Conservation (phyloP, 2,888 invertebrate species). For the Antheraea yamamai region DNA sequence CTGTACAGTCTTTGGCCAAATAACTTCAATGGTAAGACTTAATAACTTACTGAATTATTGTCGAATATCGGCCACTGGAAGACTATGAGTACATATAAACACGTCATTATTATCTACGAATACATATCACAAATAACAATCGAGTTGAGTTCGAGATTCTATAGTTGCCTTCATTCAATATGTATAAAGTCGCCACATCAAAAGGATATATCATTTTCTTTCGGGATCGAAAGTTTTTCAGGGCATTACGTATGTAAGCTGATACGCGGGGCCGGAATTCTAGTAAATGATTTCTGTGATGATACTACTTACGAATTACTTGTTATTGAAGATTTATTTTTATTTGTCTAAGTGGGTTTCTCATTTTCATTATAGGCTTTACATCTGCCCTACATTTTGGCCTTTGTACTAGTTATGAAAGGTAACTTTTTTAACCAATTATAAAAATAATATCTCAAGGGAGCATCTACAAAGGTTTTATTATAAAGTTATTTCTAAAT, state of each 20-base stretch:
- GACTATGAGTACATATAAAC: too few relatives aligned
- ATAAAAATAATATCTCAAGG: too few relatives aligned
- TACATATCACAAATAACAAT: background rate
- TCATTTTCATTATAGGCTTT: background rate
- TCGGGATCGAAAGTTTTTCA: slow-evolving; percentile 19
- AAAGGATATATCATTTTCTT: slow-evolving; percentile 24
- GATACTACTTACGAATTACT: slow-evolving; percentile 17
- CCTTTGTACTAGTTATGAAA: background rate
- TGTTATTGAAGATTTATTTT: slow-evolving; percentile 10
- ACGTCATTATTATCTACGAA: background rate
- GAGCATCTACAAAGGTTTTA: too few relatives aligned
- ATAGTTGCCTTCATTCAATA: slow-evolving; percentile 25
- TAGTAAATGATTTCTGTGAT: slow-evolving; percentile 20
- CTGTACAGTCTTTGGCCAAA: too few relatives aligned
- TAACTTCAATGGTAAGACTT: too few relatives aligned
- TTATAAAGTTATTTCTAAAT: too few relatives aligned
- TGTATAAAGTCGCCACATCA: slow-evolving; percentile 29
- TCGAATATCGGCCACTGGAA: too few relatives aligned
- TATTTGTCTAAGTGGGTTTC: background rate
- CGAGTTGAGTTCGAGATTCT: slow-evolving; percentile 5
- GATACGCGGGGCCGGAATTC: slow-evolving; percentile 16
- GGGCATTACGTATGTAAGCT: slow-evolving; percentile 21
- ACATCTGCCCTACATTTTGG: background rate
- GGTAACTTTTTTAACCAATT: too few relatives aligned
- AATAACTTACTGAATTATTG: too few relatives aligned